A percentile compares a stretch with the other conserved stretches of the same genome.
phyloP scores from a whole-genome alignment of 92 coral and sea anemone species.

The Virgularia gustaviana region DNA sequence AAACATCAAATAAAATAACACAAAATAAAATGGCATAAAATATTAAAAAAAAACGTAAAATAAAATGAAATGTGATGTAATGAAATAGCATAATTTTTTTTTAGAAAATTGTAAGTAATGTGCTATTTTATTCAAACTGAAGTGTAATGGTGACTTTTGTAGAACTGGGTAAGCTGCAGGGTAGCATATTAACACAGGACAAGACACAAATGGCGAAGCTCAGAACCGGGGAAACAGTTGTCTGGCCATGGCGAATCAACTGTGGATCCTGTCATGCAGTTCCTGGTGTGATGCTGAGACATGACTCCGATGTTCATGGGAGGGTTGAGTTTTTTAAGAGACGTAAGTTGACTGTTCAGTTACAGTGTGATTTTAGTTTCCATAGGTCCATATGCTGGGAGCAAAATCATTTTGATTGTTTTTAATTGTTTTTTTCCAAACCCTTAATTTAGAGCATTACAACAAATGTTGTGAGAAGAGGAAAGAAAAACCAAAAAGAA shows the following conservation, averaged over 20 bases:
- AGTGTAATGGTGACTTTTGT: background rate
- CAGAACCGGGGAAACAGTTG: slow-evolving; percentile 6
- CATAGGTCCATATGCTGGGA: background rate
- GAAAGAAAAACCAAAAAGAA: slow-evolving; percentile 9
- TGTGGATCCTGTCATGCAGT: slow-evolving; percentile 12
- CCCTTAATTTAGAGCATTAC: slow-evolving; percentile 6
- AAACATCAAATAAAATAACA: no score
- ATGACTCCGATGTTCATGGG: slow-evolving; percentile 10
- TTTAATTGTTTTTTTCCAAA: background rate
- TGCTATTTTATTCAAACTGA: background rate
- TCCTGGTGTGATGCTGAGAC: slow-evolving; percentile 17
- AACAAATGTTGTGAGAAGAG: slow-evolving; percentile 15
- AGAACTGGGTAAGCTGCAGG: slow-evolving; percentile 16
- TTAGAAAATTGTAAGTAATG: no score
- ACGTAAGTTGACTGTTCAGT: slow-evolving; percentile 6
- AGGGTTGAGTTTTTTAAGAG: slow-evolving; percentile 8
- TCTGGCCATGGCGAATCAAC: slow-evolving; percentile 12
- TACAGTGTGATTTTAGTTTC: background rate
- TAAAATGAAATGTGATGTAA: background rate
- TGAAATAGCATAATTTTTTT: background rate
- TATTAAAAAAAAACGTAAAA: no score
- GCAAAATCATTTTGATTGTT: background rate
- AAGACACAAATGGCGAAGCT: slow-evolving; percentile 10
- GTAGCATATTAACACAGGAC: slow-evolving; percentile 9
- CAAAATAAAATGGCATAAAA: no score